Evolutionary conservation across 2,113 vertebrate species (phyloP), one percentile per base, ranked within the genome.

Genomic region (Amblyornis subalaris): DNA sequence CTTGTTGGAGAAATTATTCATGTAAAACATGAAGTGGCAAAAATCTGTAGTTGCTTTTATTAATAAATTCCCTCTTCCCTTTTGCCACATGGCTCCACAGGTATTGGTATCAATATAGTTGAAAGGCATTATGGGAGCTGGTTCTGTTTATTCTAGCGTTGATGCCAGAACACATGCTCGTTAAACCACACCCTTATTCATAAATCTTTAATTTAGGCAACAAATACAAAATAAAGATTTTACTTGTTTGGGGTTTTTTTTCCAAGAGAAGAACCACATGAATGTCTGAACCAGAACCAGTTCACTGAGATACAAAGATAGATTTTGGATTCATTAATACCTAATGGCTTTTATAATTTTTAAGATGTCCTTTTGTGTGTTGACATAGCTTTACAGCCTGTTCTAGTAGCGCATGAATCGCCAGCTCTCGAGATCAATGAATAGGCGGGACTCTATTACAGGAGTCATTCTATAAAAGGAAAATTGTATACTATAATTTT

Each of bases 401-500:
- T 83, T 94, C 31, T 51, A 83, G 74, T 26, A 71, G 57, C 36
- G 35, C 40, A 23, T 71, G 90, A 90, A 45, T 94, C 24, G 9
- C 51, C 57, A 72, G 9, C 60, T 66, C 67, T 80, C 75, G 35
- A 73, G 55, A 90, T 95, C 95, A 95, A 90, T 95, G 85, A 94
- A 83, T 74, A 91, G 82, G 72, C 0, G 8, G 55, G 67, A 61
- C 58, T 79, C 67, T 64, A 29, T 93, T 91, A 66, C 6, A 65
- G 72, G 60, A 92, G 58, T 87, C 55, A 45, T 75, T 95, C 72
- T 84, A 20, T 75, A 81, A 95, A 86, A 86, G 60, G 74, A 93
- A 83, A 92, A 91, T 70, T 40, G 70, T 74, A 51, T 86, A 50
- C 87, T 85, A 9, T 91, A 78, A 88, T 96, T 95, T 96, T 96